phyloP scores from a whole-genome alignment of 2,888 invertebrate genomes.

The Acrobasis consociella region DNA sequence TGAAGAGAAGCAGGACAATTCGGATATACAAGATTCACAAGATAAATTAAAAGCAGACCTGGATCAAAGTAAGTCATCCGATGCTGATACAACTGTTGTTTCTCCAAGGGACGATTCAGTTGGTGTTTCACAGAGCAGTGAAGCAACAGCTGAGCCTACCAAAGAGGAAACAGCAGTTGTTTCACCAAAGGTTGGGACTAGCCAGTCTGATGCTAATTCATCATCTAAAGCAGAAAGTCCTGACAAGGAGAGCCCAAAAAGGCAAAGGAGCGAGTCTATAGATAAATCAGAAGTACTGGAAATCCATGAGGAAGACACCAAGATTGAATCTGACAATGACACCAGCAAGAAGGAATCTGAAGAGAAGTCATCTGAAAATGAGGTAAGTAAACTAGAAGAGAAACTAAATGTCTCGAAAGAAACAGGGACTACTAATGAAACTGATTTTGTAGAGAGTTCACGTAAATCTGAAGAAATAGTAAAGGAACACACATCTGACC shows the following conservation, averaged over 20 bases:
- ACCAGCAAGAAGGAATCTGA: slow-evolving; percentile 40
- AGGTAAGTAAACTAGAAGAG: slow-evolving; percentile 75
- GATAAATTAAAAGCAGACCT: slow-evolving; percentile 33
- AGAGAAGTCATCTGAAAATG: slow-evolving; percentile 39
- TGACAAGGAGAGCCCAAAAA: slow-evolving; percentile 31
- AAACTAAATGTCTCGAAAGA: slow-evolving; percentile 52
- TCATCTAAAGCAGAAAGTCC: slow-evolving; percentile 28
- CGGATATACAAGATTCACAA: slow-evolving; percentile 35
- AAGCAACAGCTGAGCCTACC: slow-evolving; percentile 41
- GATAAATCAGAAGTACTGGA: slow-evolving; percentile 70
- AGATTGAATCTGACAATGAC: slow-evolving; percentile 58
- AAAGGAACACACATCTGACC: slow-evolving; percentile 43
- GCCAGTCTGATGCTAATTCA: slow-evolving; percentile 32
- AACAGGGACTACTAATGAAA: slow-evolving; percentile 60
- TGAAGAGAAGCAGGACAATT: slow-evolving; percentile 36
- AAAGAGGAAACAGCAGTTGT: slow-evolving; percentile 60
- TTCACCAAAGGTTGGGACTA: slow-evolving; percentile 58
- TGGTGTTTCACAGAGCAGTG: slow-evolving; percentile 54
- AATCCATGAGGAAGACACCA: slow-evolving; percentile 65
- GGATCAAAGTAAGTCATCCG: slow-evolving; percentile 37
- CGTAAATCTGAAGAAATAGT: slow-evolving; percentile 39
- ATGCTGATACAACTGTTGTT: slow-evolving; percentile 42
- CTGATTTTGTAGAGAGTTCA: slow-evolving; percentile 71
- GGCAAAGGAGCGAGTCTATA: slow-evolving; percentile 52
- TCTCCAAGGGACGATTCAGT: slow-evolving; percentile 51